Evolutionary conservation across 2,888 invertebrate species (phyloP).

Genomic region (Syrista parreyssii): DNA sequence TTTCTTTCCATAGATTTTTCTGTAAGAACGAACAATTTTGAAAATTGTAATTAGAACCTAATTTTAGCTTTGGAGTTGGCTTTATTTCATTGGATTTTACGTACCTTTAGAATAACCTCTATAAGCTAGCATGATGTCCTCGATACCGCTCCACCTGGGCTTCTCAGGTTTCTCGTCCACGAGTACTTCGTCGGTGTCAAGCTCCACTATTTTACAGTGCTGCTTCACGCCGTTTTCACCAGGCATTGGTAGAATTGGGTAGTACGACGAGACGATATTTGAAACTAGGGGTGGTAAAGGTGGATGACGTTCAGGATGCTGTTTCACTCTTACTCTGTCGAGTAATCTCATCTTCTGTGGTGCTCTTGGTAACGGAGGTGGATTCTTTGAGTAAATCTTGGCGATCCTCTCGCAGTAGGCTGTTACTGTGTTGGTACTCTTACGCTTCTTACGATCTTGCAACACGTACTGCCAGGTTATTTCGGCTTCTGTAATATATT

Average conservation of each 20-base stretch:
- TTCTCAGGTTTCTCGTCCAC: slow-evolving; percentile 38
- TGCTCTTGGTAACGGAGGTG: slow-evolving; percentile 51
- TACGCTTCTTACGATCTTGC: slow-evolving; percentile 72
- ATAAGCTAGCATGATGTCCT: slow-evolving; percentile 59
- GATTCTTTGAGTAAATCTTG: slow-evolving; percentile 55
- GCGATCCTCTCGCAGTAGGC: slow-evolving; percentile 66
- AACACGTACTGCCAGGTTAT: slow-evolving; percentile 74
- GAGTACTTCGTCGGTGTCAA: slow-evolving; percentile 35
- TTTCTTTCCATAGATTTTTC: slow-evolving; percentile 56
- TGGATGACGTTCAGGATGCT: slow-evolving; percentile 46
- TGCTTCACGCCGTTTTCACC: slow-evolving; percentile 57
- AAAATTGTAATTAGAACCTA: neutral
- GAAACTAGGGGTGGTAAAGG: slow-evolving; percentile 54
- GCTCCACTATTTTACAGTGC: slow-evolving; percentile 48
- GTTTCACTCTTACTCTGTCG: slow-evolving; percentile 52
- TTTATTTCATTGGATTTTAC: neutral
- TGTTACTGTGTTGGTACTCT: slow-evolving; percentile 67
- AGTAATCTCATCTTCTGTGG: slow-evolving; percentile 57
- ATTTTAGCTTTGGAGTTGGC: neutral
- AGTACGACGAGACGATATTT: slow-evolving; percentile 49
- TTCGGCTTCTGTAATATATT: slow-evolving; percentile 69
- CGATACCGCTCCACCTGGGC: slow-evolving; percentile 61
- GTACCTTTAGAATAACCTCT: slow-evolving; percentile 61
- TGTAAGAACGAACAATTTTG: slow-evolving; percentile 29
- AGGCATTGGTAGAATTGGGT: slow-evolving; percentile 49